These are phyloP conservation scores for Lasiurus cinereus DNA, from an alignment of 2,113 vertebrate genomes.

Conservation along the genomic window DNA sequence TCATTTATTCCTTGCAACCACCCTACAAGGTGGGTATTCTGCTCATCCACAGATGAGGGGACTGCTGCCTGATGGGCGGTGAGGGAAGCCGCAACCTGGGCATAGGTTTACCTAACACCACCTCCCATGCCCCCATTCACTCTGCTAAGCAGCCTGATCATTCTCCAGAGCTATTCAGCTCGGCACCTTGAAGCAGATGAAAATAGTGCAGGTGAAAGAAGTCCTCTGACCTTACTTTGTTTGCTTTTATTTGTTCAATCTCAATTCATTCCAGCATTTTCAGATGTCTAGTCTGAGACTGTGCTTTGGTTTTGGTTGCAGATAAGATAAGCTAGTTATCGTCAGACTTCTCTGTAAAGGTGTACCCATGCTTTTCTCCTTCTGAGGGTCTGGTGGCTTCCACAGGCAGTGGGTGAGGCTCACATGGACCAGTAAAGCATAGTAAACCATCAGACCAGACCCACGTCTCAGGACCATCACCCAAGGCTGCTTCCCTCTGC, in stretches of 20 bases:
- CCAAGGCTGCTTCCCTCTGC: neutral
- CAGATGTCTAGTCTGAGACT: neutral
- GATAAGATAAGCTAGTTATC: neutral
- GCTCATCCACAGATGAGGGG: neutral
- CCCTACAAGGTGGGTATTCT: neutral
- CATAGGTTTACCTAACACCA: accelerated
- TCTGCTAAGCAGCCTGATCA: accelerated
- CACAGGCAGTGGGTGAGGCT: neutral
- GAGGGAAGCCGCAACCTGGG: neutral
- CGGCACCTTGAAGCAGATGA: neutral
- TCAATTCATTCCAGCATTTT: neutral
- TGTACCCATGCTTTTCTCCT: neutral
- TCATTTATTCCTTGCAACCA: neutral
- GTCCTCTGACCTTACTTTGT: neutral
- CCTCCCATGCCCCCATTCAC: accelerated
- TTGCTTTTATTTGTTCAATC: constrained; percentile 15
- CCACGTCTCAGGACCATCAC: neutral
- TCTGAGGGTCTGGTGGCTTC: neutral
- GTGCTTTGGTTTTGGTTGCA: neutral
- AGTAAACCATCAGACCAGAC: neutral
- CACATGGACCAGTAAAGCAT: neutral
- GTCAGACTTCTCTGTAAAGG: neutral
- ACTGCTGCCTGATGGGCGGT: neutral
- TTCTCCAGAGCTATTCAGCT: neutral
- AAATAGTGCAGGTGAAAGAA: neutral